Conservation (phyloP, 2,113 vertebrate genomes). For the Lathamus discolor region DNA sequence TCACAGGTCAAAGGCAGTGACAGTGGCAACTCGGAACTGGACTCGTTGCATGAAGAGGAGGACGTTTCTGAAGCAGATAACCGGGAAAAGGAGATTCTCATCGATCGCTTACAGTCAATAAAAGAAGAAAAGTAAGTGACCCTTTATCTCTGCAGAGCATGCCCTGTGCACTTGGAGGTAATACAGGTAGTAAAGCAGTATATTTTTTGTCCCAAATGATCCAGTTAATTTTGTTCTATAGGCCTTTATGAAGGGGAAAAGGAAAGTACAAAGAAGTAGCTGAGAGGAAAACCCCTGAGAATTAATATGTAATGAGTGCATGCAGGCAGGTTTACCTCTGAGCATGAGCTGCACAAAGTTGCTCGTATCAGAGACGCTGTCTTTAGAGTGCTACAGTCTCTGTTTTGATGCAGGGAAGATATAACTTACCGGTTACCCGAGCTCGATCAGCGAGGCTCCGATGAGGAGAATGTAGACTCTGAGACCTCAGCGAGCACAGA, state of each 20-base stretch:
- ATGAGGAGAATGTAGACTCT: slow-evolving; percentile 93
- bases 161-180: not conserved
- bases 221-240: not conserved
- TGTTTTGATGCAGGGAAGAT: slow-evolving; percentile 81
- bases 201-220: not conserved
- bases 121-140: slow-evolving; percentile 93
- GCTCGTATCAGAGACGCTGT: not conserved
- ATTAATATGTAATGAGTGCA: not conserved
- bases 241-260: not conserved
- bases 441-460: slow-evolving; percentile 91
- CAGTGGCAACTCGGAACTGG: slow-evolving; percentile 63
- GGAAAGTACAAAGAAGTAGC: not conserved
- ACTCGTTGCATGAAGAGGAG: slow-evolving; percentile 80
- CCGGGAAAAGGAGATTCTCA: slow-evolving; percentile 83
- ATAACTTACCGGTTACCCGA: slow-evolving; percentile 92
- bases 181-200: not conserved
- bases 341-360: not conserved
- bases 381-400: not conserved
- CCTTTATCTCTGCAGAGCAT: not conserved
- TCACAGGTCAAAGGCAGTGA: slow-evolving; percentile 41
- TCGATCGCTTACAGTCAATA: slow-evolving; percentile 91
- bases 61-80: slow-evolving; percentile 82
- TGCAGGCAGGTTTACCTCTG: not conserved
- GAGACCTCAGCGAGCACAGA: slow-evolving; percentile 93
- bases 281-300: not conserved